Evolutionary conservation across 1,140 invertebrate species (phyloP), one percentile per base, ranked within the genome.

Genomic region (Drosophila ohnishii): DNA sequence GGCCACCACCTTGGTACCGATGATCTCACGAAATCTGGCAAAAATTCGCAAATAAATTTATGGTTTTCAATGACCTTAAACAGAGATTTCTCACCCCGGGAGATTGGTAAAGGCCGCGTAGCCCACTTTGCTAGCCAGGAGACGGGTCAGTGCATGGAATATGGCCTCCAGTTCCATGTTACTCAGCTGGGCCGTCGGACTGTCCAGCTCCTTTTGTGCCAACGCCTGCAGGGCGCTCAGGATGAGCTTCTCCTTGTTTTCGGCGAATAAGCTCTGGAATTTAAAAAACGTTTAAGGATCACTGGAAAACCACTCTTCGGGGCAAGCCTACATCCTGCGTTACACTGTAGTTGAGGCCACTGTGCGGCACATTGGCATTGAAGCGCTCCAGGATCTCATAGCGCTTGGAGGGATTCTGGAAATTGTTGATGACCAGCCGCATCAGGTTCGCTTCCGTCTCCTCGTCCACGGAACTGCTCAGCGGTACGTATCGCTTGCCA

Each of bases 241-340:
- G 78, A 99, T 99, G 48, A 99, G 93, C 92, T 98, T 98, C 92
- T 99, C 98, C 92, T 99, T 99, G 92, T 99, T 99, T 92, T 99
- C 98, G 11, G 98, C 96, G 94, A 99, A 99, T 59, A 99, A 93
- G 70, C 97, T 96, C 96, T 97, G 91, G 92, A 91, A 92, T 50
- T 45, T 28, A 0, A 14, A 13, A n/a, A 6, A n/a, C 10, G 30
- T 13, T 0, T 22, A 28, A 37, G 2, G 0, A 14, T 42, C 8
- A 4, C 14, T 9, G 10, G 11, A 13, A 16, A 28, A 8, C 0
- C 4, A 16, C 13, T 9, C 9, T 11, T 1, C 10, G 14, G 14
- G 22, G 4, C 9, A 8, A 57, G 93, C 95, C 95, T 94, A 98
- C 97, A 92, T 99, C 98, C 93, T 98, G 97, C 39, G 97, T 98